Base-by-base conservation (phyloP, 2,888 invertebrate genomes). In the Ditula angustiorana region DNA sequence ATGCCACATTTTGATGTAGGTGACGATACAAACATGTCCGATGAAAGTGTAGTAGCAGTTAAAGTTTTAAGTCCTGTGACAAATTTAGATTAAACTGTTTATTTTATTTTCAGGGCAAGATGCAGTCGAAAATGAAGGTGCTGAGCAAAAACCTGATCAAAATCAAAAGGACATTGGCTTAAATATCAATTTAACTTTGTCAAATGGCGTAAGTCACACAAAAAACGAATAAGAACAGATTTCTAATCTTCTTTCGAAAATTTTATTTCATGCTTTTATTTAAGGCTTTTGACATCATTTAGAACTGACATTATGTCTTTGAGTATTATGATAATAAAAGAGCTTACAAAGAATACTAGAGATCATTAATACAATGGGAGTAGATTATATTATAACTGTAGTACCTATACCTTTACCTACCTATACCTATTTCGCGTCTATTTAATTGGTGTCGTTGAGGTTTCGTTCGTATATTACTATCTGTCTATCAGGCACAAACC, bases 101-200 rank as follows among this genome's bases (percentile, higher is more conserved):
- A 10, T 49, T 33, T 68, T 46, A 57, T 21, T 74, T 86, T 68
- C 75, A 88, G 88, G 63, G 57, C 73, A 77, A 71, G 72, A 74
- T 35, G 58, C 61, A 2, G 67, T 66, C 21, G 59, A 28, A n/a
- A 16, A 69, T n/a, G 74, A 69, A 24, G 58, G 57, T 11, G 44
- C 28, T 5, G 63, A 66, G 16, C 50, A 56, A 26, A 35, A 46
- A 16, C 24, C 63, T 10, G 50, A 68, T 23, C 44, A 61, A 44
- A 69, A 70, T 19, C 41, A 79, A 67, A 89, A 82, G 69, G 85
- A 88, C 50, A 78, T 89, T 41, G 87, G 90, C 5, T 73, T 89
- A 0, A 90, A 89, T 65, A 84, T 91, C 33, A 85, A 88, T 41
- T 84, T 89, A 4, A 84, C 81, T 11, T 56, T 80, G 5, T 82